Conservation (phyloP, 2,888 invertebrate species). For the Eupithecia dodoneata region DNA sequence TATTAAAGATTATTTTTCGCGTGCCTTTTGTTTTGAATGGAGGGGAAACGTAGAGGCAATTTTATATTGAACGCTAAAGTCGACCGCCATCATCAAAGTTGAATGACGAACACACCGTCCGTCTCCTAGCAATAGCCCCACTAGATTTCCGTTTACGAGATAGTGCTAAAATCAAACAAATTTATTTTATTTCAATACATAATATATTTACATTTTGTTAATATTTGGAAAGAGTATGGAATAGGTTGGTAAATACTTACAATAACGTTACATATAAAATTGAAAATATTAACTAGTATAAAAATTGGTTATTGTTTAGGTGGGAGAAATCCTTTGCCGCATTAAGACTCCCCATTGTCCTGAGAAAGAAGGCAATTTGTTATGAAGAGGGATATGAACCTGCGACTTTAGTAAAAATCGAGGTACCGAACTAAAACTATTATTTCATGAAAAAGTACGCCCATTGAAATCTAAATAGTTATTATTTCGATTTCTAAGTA, state of each 20-base stretch:
- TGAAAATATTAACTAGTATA: conserved; percentile 7
- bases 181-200: not conserved
- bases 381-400: not conserved
- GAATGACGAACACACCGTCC: not conserved
- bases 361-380: conserved; percentile 37
- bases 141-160: not conserved
- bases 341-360: conserved; percentile 38
- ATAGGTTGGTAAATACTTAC: conserved; percentile 14
- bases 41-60: too few relatives aligned
- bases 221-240: not conserved
- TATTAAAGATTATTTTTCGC: too few relatives aligned
- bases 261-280: conserved; percentile 16
- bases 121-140: not conserved
- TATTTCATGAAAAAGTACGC: not conserved
- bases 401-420: not conserved
- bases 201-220: conserved; percentile 4
- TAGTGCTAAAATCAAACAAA: not conserved
- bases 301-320: conserved; percentile 14
- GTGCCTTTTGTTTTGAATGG: too few relatives aligned
- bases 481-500: not conserved
- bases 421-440: not conserved
- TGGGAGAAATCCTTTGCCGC: conserved; percentile 28
- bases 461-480: too few relatives aligned
- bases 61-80: not conserved
- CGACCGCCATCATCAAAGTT: not conserved